Base-by-base conservation (phyloP, 2,113 vertebrate species). In the Hyperoodon ampullatus region DNA sequence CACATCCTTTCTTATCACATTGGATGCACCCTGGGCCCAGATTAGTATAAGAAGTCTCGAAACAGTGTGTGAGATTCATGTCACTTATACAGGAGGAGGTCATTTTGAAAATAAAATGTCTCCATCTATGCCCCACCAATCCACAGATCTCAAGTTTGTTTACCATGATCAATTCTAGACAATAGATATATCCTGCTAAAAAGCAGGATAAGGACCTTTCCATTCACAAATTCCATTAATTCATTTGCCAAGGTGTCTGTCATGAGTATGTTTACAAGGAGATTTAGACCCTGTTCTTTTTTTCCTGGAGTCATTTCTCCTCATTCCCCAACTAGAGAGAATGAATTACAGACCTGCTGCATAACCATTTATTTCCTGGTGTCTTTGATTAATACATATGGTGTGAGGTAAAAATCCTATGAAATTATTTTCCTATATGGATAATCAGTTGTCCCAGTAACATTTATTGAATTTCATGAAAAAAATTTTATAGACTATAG, bases 381-480 rank as follows among this genome's bases (percentile, higher is more conserved):
- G 28, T 53, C 53, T 75, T 58, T 58, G 77, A 63, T 81, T 86
- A 39, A 35, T 47, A 33, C 71, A 4, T 63, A 16, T 50, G 44
- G 26, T 71, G 13, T 81, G n/a, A 87, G 65, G 42, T 68, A 63
- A 42, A n/a, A 55, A 50, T 28, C 30, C n/a, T 88, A 2, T 47
- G 28, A 26, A 19, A 19, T n/a, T 63, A 61, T 90, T 90, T 81
- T 66, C 42, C 39, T 39, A 1, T 71, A 19, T 66, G 26, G 58
- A 39, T 42, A 66, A 50, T 21, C 55, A 72, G 24, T 50, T 65
- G 26, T 42, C 9, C 61, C 30, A 95, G 53, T 47, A 78, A 92
- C 63, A 72, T 78, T 42, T 44, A n/a, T 66, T 91, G 78, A 60
- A 84, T 94, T 78, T 93, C 65, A 91, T 94, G 65, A 80, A 87